Conservation (phyloP, 2,797 vertebrate genomes). For the Gambusia yucatana region DNA sequence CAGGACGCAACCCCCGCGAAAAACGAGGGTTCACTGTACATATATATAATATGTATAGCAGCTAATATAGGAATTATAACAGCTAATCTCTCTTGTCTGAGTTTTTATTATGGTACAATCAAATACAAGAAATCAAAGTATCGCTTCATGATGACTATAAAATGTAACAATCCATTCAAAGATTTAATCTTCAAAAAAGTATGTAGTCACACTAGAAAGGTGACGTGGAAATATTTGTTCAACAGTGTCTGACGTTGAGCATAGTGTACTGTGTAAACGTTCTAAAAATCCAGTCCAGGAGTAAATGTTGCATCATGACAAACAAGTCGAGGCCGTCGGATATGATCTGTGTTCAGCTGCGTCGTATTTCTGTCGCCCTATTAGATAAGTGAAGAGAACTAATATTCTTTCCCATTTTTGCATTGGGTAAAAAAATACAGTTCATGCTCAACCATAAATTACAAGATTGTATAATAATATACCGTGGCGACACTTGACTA, state of each 20-base stretch:
- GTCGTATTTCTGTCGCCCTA: neutral
- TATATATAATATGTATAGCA: too few relatives aligned
- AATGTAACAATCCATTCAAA: neutral
- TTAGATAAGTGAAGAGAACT: neutral
- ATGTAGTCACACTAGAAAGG: neutral
- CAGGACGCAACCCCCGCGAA: too few relatives aligned
- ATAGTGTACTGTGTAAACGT: neutral
- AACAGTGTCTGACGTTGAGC: neutral
- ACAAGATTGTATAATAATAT: neutral
- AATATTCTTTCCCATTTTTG: neutral
- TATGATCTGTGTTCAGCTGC: constrained; percentile 1
- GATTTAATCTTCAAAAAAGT: neutral
- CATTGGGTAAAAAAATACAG: neutral
- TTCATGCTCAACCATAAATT: neutral
- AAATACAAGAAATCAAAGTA: neutral
- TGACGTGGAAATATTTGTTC: constrained; percentile 1
- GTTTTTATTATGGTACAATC: neutral
- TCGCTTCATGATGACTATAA: neutral
- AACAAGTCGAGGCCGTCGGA: neutral
- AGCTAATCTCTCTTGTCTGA: neutral
- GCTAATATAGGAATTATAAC: neutral
- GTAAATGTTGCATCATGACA: neutral
- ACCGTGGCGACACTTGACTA: neutral
- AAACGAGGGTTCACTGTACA: too few relatives aligned
- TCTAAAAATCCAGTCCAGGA: neutral